Conservation (phyloP, 2,888 invertebrate species). For the Lapara coniferarum region DNA sequence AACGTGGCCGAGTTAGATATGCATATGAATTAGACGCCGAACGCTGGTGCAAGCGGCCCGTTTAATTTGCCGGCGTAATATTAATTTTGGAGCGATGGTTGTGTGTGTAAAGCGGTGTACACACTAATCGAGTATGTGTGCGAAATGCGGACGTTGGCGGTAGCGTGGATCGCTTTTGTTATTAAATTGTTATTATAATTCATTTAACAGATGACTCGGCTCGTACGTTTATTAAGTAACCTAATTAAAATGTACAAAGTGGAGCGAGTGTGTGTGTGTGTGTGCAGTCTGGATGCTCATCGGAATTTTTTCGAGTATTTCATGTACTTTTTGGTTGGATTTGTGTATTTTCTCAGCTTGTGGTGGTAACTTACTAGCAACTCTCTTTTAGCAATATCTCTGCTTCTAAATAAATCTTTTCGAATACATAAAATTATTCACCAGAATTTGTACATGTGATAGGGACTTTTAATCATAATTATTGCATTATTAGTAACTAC, state of each 20-base stretch:
- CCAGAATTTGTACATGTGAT: no score
- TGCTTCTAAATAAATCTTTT: no score
- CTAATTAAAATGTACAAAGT: slow-evolving; percentile 23
- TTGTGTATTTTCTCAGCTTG: not conserved
- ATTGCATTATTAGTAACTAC: no score
- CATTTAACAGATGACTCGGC: slow-evolving; percentile 40
- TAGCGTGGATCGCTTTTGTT: slow-evolving; percentile 62
- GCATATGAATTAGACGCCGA: slow-evolving; percentile 53
- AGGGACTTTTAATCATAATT: no score
- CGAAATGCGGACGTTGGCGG: slow-evolving; percentile 50
- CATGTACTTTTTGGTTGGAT: not conserved
- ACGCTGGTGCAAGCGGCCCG: slow-evolving; percentile 47
- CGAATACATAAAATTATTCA: no score
- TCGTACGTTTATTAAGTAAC: slow-evolving; percentile 31
- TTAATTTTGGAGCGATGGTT: slow-evolving; percentile 62
- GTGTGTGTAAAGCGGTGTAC: not conserved
- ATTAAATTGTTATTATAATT: slow-evolving; percentile 43
- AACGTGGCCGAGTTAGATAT: slow-evolving; percentile 63
- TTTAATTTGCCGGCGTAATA: slow-evolving; percentile 71
- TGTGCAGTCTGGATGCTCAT: not conserved
- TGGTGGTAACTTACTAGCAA: not conserved
- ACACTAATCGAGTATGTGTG: not conserved
- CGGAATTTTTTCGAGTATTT: not conserved
- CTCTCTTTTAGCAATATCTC: no score
- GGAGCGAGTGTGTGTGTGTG: not conserved